Evolutionary conservation across 2,797 vertebrate genomes (phyloP), one percentile per base, ranked within the genome.

Genomic region (Sebastolobus altivelis): DNA sequence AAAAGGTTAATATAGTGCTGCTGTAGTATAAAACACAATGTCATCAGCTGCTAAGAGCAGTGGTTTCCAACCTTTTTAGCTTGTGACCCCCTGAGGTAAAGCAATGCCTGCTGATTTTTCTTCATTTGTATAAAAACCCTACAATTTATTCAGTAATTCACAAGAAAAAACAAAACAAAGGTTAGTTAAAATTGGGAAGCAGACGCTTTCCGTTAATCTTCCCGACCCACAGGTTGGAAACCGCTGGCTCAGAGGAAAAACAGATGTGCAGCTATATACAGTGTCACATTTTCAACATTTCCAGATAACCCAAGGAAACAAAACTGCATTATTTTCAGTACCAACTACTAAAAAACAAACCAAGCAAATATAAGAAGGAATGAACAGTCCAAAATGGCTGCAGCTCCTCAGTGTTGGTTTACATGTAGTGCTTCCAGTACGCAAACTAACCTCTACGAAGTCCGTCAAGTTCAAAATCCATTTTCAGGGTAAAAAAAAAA

Each of bases 381-480:
- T 8, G 16, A 43, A 16, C 40, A 14, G 40, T 40, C 38, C 13
- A 14, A 43, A 43, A 43, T 43, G 40, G 14, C 1, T 35, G 58
- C 58, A 46, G 52, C 22, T 46, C 22, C 18, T 33, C 72, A 52
- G 67, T 43, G 68, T 52, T 20, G 6, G 27, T 79, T 80, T 76
- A 18, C 40, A 52, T 83, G 82, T 93, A 92, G 92, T 93, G 89
- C 65, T 87, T 83, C 77, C 65, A 79, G 72, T 72, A 14, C 22
- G 82, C 66, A 37, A 20, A 8, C 35, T n/a, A 0, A 72, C 43
- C 29, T 38, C 18, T 60, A 10, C 0, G 2, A 31, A 49, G 12
- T 37, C 12, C 14, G 7, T 22, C 20, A 38, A 22, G 1, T 13
- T 43, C 27, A 5, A 13, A 4, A 1, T 56, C 3, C 8, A 7